A percentile compares a stretch with the other conserved stretches of the same genome.
Conservation (phyloP, 2,113 vertebrate species). For the Chrysemys picta region DNA sequence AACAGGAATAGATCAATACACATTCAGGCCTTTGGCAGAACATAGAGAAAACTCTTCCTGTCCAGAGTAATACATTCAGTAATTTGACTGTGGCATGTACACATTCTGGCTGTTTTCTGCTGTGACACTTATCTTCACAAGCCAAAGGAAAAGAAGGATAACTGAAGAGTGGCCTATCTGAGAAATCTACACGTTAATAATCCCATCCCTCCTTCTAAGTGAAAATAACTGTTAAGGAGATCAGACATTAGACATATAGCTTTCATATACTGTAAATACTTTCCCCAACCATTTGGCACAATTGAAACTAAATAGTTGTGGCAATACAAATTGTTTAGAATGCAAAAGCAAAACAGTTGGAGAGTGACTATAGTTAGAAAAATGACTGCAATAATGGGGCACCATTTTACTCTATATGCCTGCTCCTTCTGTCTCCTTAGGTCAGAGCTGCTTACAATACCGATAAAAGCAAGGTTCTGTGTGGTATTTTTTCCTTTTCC, state of each 20-base stretch:
- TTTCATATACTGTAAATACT: neutral
- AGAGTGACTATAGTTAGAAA: neutral
- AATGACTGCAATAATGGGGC: neutral
- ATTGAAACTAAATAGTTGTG: neutral
- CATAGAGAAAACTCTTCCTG: neutral
- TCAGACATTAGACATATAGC: neutral
- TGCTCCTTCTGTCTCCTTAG: neutral
- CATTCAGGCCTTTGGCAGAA: neutral
- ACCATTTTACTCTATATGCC: neutral
- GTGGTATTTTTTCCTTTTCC: too few relatives aligned
- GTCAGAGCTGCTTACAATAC: neutral
- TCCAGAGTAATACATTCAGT: neutral
- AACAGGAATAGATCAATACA: neutral
- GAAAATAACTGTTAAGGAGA: neutral
- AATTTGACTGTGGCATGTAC: neutral
- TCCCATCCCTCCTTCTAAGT: neutral
- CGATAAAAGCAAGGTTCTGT: neutral
- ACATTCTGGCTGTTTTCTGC: neutral
- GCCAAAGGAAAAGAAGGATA: conserved; percentile 15
- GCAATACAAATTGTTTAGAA: neutral
- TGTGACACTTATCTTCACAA: conserved; percentile 21
- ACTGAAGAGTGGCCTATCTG: neutral
- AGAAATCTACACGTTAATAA: neutral
- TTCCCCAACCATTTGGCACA: neutral
- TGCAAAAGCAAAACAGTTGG: neutral